phyloP scores from a whole-genome alignment of 1,140 invertebrate genomes.

The Camponotus floridanus region DNA sequence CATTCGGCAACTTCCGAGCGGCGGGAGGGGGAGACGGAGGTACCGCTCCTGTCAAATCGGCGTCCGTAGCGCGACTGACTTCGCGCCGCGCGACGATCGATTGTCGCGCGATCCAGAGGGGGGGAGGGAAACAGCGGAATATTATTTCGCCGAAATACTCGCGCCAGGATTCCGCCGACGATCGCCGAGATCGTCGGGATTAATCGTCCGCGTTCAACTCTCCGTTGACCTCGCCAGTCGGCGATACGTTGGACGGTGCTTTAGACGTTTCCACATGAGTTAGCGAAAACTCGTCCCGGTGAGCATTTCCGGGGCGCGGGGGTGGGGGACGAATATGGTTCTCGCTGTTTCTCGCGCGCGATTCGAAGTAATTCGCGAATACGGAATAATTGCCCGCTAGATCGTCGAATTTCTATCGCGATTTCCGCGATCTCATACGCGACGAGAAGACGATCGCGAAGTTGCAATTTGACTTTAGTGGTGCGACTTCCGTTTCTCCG shows the following conservation, averaged over 20 bases:
- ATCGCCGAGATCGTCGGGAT: constrained; percentile 19
- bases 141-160: background rate
- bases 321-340: too few species aligned
- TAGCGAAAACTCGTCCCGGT: constrained; percentile 47
- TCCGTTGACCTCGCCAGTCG: constrained; percentile 71
- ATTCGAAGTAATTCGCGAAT: background rate
- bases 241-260: constrained; percentile 68
- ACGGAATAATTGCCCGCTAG: too few species aligned
- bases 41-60: constrained; percentile 63
- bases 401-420: background rate
- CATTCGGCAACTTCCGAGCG: constrained; percentile 77
- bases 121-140: constrained; percentile 15
- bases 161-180: background rate
- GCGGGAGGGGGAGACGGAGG: background rate
- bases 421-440: too few species aligned
- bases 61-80: constrained; percentile 58
- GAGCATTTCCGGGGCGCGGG: too few species aligned
- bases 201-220: background rate
- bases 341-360: too few species aligned
- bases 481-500: background rate
- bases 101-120: background rate
- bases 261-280: constrained; percentile 70
- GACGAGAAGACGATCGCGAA: background rate
- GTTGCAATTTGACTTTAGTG: constrained; percentile 20
- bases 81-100: background rate